Base-by-base conservation (phyloP, 1,140 invertebrate species). In the Mizuhopecten yessoensis region DNA sequence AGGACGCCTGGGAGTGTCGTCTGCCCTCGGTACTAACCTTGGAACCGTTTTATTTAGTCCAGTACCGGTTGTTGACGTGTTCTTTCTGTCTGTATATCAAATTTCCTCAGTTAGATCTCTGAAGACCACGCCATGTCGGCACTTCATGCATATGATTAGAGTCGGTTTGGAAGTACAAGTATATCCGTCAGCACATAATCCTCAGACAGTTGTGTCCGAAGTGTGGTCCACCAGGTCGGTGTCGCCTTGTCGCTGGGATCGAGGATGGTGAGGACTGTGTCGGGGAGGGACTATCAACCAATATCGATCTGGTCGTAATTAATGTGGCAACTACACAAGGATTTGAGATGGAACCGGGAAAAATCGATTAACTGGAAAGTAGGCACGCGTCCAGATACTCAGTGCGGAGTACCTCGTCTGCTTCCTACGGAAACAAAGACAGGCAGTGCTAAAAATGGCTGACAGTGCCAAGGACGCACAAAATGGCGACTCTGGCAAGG, bases 401-500 rank as follows among this genome's bases (percentile, higher is more conserved):
- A n/a, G 23, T 75, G 57, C 57, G n/a, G 57, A n/a, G 57, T 75
- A 75, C n/a, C 57, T 29, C 57, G 57, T 75, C 42, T 45, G 42
- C 42, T 45, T 45, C 57, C 23, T 29, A 75, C 57, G 57, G 57
- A 42, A 36, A 49, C 39, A 89, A 57, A 33, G 36, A 49, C 33
- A 15, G 20, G 87, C 34, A 87, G 87, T 39, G 34, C 34, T 75
- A 20, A 90, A 42, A 34, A 90, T 49, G 91, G 36, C 91, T 49
- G 90, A 90, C 42, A 36, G 42, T 33, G 86, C 87, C 88, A 86
- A 91, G 36, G 86, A 88, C 23, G 91, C 90, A 34, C 89, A 92
- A n/a, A 89, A 86, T 75, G 57, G 86, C 17, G 93, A 93, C 57
- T 45, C 57, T 29, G 89, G 91, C n/a, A 86, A 90, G 17, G 42